phyloP scores from a whole-genome alignment of 2,888 invertebrate genomes.

The Muscina levida region DNA sequence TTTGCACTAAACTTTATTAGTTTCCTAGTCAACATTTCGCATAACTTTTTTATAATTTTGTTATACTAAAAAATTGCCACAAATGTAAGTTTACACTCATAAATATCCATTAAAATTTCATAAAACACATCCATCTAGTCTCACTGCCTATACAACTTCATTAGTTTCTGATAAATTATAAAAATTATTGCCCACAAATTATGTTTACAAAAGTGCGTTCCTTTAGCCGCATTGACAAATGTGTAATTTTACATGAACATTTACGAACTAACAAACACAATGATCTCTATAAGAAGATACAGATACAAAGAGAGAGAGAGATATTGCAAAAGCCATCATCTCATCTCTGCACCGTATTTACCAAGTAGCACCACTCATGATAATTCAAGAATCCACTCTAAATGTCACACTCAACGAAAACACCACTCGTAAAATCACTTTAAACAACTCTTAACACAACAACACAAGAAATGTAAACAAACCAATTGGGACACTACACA shows the following conservation, averaged over 20 bases:
- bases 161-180: too few relatives aligned
- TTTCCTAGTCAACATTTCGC: too few relatives aligned
- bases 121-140: too few relatives aligned
- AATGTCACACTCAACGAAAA: neutral
- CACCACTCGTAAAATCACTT: slow-evolving; percentile 13
- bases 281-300: slow-evolving; percentile 3
- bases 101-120: too few relatives aligned
- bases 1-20: too few relatives aligned
- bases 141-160: too few relatives aligned
- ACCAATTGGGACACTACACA: neutral
- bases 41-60: too few relatives aligned
- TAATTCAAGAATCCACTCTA: slow-evolving; percentile 13
- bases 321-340: neutral
- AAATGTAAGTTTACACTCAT: too few relatives aligned
- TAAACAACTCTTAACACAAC: neutral
- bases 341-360: neutral
- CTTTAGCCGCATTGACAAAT: slow-evolving; percentile 13
- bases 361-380: neutral
- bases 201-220: neutral
- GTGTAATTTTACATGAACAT: slow-evolving; percentile 3
- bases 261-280: slow-evolving; percentile 5
- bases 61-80: too few relatives aligned
- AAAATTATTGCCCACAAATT: slow-evolving; percentile 19
- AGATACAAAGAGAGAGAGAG: slow-evolving; percentile 6
- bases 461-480: slow-evolving; percentile 3